phyloP scores from a whole-genome alignment of 2,888 invertebrate species.

The Oasisia sp. region DNA sequence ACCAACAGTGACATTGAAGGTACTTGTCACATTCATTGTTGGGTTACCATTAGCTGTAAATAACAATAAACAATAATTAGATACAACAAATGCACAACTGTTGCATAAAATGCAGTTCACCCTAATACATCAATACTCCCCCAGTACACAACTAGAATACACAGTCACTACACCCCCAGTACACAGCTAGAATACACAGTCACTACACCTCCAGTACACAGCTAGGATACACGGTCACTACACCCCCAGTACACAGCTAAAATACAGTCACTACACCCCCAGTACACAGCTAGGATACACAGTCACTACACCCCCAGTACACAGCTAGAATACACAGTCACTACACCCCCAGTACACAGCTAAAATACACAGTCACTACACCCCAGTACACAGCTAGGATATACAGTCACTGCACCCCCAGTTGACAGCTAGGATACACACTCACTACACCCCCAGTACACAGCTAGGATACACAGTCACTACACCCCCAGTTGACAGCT shows the following conservation, averaged over 20 bases:
- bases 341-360: not conserved
- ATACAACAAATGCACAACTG: not conserved
- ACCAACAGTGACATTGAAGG: slow-evolving; percentile 4
- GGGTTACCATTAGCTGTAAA: not conserved
- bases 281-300: not conserved
- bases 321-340: not conserved
- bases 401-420: not conserved
- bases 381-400: not conserved
- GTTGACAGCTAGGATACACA: not conserved
- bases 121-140: too few relatives aligned
- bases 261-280: not conserved
- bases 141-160: not conserved
- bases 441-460: not conserved
- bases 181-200: not conserved
- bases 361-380: not conserved
- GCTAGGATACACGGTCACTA: not conserved
- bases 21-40: not conserved
- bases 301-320: not conserved
- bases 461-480: not conserved
- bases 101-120: not conserved
- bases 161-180: not conserved
- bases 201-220: not conserved
- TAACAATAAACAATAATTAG: not conserved
- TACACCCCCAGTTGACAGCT: not conserved
- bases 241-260: not conserved